phyloP scores from a whole-genome alignment of 2,888 invertebrate genomes.

The Xanthia icteritia region DNA sequence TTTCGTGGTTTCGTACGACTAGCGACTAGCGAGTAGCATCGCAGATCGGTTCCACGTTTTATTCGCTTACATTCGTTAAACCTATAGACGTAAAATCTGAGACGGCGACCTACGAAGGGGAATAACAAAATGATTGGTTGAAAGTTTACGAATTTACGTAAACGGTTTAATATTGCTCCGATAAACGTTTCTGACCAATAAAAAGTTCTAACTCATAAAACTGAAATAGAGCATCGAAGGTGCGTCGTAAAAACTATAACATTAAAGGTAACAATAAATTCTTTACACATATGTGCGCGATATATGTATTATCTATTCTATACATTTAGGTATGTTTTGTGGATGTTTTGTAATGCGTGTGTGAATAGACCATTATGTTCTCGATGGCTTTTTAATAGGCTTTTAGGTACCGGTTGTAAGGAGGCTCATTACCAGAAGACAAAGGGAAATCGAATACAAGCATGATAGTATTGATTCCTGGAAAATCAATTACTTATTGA shows the following conservation, averaged over 20 bases:
- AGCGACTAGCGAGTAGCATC: constrained; percentile 60
- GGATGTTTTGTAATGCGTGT: constrained; percentile 31
- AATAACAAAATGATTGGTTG: constrained; percentile 59
- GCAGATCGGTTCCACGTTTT: constrained; percentile 63
- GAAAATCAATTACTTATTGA: neutral
- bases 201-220: constrained; percentile 64
- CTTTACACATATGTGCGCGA: constrained; percentile 34
- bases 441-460: constrained; percentile 32
- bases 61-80: constrained; percentile 67
- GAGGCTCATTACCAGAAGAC: constrained; percentile 51
- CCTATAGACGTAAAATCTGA: constrained; percentile 63
- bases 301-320: neutral
- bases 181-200: constrained; percentile 62
- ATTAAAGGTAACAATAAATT: constrained; percentile 62
- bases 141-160: constrained; percentile 61
- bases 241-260: constrained; percentile 66
- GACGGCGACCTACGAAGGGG: constrained; percentile 30
- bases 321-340: constrained; percentile 6
- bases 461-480: constrained; percentile 13
- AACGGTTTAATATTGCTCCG: constrained; percentile 58
- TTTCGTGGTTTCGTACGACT: constrained; percentile 77
- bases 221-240: constrained; percentile 59
- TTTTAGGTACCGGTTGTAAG: constrained; percentile 53
- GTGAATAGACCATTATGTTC: constrained; percentile 39
- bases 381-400: constrained; percentile 61